phyloP scores from a whole-genome alignment of 2,888 invertebrate species.

The Argyra leucocephala region DNA sequence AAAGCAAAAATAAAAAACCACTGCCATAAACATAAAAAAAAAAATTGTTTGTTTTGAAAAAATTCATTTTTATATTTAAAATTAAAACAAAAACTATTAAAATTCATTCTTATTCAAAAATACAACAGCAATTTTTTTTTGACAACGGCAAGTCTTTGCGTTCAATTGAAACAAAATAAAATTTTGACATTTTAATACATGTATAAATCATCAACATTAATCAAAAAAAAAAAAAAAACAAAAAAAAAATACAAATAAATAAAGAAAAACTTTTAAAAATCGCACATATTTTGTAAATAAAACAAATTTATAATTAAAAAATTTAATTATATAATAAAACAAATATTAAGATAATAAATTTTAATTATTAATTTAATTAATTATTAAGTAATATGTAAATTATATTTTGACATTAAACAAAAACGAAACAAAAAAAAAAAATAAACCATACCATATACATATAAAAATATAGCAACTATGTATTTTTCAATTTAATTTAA shows the following conservation, averaged over 20 bases:
- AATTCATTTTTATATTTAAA: background rate
- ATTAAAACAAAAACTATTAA: background rate
- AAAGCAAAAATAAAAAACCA: background rate
- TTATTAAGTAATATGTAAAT: background rate
- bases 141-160: background rate
- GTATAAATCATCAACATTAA: background rate
- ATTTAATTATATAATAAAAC: background rate
- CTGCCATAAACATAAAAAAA: background rate
- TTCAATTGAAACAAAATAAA: background rate
- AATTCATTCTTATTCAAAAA: background rate
- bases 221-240: background rate
- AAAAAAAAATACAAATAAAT: background rate
- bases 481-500: no score
- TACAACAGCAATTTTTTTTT: background rate
- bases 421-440: no score
- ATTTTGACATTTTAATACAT: background rate
- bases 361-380: background rate
- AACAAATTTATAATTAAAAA: background rate
- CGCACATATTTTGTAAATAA: constrained; percentile 6
- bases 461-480: no score
- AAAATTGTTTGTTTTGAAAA: background rate
- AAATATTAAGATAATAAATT: background rate
- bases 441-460: no score
- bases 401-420: background rate
- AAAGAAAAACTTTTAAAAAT: background rate